phyloP scores from a whole-genome alignment of 2,888 invertebrate species.

The Smittia sp. region DNA sequence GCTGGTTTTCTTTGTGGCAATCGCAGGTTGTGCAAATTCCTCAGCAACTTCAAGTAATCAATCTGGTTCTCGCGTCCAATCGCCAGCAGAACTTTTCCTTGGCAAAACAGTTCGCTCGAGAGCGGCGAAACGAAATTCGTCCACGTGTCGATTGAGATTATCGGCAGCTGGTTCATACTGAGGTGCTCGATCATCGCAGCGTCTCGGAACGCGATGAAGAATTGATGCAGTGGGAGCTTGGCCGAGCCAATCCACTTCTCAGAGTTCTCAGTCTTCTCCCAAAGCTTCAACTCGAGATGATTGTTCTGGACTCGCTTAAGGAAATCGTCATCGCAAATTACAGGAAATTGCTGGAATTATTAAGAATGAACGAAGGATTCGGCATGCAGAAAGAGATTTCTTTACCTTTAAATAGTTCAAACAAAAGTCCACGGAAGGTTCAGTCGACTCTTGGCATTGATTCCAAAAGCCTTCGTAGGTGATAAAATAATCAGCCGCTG shows the following conservation, averaged over 20 bases:
- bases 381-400: slow-evolving; percentile 32
- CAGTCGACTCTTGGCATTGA: slow-evolving; percentile 45
- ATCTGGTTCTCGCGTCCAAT: slow-evolving; percentile 62
- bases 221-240: slow-evolving; percentile 60
- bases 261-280: slow-evolving; percentile 50
- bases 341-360: slow-evolving; percentile 56
- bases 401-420: slow-evolving; percentile 50
- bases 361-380: slow-evolving; percentile 18
- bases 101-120: slow-evolving; percentile 55
- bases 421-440: slow-evolving; percentile 43
- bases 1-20: slow-evolving; percentile 36
- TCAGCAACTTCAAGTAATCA: slow-evolving; percentile 55
- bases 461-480: slow-evolving; percentile 51
- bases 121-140: slow-evolving; percentile 48
- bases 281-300: slow-evolving; percentile 58
- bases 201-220: slow-evolving; percentile 61
- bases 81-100: slow-evolving; percentile 59
- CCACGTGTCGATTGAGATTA: slow-evolving; percentile 62
- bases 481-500: slow-evolving; percentile 45
- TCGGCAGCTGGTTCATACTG: slow-evolving; percentile 58
- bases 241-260: slow-evolving; percentile 56
- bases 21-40: slow-evolving; percentile 42
- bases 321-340: slow-evolving; percentile 58
- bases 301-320: slow-evolving; percentile 58
- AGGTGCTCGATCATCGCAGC: slow-evolving; percentile 57